phyloP scores from a whole-genome alignment of 2,888 invertebrate genomes.

The Furcula furcula region DNA sequence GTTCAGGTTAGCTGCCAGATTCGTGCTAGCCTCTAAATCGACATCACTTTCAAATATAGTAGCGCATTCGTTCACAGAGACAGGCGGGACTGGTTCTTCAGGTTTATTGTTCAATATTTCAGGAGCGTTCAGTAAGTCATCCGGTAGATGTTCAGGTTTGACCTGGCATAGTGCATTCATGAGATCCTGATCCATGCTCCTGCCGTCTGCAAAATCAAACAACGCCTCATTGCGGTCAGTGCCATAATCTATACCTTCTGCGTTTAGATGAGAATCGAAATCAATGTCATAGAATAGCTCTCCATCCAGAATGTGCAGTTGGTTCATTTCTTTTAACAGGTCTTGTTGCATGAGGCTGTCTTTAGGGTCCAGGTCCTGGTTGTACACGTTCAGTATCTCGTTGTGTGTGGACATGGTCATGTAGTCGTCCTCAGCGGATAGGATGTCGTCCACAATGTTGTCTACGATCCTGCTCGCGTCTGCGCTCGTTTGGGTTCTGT shows the following conservation, averaged over 20 bases:
- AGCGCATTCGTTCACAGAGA: slow-evolving; percentile 65
- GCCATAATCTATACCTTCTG: slow-evolving; percentile 50
- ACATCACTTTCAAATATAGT: slow-evolving; percentile 76
- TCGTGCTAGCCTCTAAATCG: slow-evolving; percentile 70
- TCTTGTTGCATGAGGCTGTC: slow-evolving; percentile 68
- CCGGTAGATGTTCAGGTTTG: slow-evolving; percentile 55
- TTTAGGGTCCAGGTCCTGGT: slow-evolving; percentile 38
- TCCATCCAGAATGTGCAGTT: slow-evolving; percentile 66
- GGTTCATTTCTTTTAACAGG: slow-evolving; percentile 68
- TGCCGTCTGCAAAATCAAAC: slow-evolving; percentile 56
- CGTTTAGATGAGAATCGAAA: slow-evolving; percentile 64
- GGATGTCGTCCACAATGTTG: slow-evolving; percentile 70
- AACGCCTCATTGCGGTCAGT: slow-evolving; percentile 51
- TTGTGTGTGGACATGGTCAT: slow-evolving; percentile 57
- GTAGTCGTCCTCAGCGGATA: slow-evolving; percentile 72
- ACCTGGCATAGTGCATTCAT: slow-evolving; percentile 61
- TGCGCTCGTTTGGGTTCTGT: slow-evolving; percentile 26
- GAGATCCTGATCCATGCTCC: slow-evolving; percentile 63
- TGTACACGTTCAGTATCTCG: slow-evolving; percentile 48
- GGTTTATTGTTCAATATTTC: slow-evolving; percentile 35
- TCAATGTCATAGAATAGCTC: slow-evolving; percentile 69
- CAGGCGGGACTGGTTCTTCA: slow-evolving; percentile 36
- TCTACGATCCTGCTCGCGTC: slow-evolving; percentile 54
- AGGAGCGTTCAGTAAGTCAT: slow-evolving; percentile 55
- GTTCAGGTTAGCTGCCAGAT: slow-evolving; percentile 71